Percentiles rank a stretch among this genome's conserved stretches.
phyloP scores from a whole-genome alignment of 2,888 invertebrate species.

The Muschampia plurimacula region DNA sequence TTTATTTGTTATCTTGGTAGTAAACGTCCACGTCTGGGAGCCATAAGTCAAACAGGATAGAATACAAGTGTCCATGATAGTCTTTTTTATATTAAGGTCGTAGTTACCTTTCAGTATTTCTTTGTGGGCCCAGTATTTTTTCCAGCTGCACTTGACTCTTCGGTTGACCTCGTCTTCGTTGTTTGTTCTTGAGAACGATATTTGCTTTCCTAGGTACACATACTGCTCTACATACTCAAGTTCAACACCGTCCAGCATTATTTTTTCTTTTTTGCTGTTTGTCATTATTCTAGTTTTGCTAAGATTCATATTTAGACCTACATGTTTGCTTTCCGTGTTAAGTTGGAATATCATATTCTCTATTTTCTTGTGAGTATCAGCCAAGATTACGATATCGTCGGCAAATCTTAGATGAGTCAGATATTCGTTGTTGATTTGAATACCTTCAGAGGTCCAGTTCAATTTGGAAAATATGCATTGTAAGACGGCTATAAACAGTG shows the following conservation, averaged over 20 bases:
- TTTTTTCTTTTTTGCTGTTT: not conserved
- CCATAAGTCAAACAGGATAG: not conserved
- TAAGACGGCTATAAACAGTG: conserved; percentile 4
- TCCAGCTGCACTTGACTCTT: not conserved
- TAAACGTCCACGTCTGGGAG: conserved; percentile 7
- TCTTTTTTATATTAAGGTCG: not conserved
- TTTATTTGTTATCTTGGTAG: not conserved
- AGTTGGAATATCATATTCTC: not conserved
- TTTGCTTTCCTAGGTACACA: not conserved
- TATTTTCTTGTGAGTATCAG: not conserved
- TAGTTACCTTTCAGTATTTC: not conserved
- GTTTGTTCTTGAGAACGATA: not conserved
- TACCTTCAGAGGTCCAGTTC: not conserved
- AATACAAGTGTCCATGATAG: not conserved
- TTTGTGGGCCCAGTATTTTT: not conserved
- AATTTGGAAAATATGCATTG: not conserved
- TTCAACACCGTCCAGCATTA: not conserved
- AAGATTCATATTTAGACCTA: not conserved
- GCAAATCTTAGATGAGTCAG: not conserved
- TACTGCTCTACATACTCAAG: not conserved
- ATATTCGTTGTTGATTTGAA: not conserved
- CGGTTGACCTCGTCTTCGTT: not conserved
- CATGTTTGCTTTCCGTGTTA: not conserved
- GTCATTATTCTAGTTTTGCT: not conserved
- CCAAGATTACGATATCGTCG: not conserved